Base-by-base conservation (phyloP, 2,888 invertebrate genomes). In the Balanococcus diminutus region DNA sequence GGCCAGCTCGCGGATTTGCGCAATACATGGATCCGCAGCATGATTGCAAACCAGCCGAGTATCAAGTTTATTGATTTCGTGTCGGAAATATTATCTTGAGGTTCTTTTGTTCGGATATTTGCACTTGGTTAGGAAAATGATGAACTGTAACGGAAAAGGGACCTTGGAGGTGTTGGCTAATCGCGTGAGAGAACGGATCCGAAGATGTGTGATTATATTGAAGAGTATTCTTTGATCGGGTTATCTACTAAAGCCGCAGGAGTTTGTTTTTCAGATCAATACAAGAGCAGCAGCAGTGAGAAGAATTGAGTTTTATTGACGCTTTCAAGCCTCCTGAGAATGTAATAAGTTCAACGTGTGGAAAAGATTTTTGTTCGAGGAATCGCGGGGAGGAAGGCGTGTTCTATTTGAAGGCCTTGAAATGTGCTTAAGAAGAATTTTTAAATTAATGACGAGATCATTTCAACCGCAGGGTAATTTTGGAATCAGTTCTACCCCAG, bases 61-160 rank as follows among this genome's bases (percentile, higher is more conserved):
- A 56, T 28, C 67, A 67, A 67, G 67, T 67, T 67, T 67, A 67
- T 67, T 67, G 67, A 67, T 67, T 67, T 67, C 67, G 67, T 67
- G 67, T 67, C 67, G 28, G 28, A 67, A 67, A 25, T 28, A 67
- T 67, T 67, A 67, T 67, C 11, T 67, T 67, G 25, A 67, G 67
- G 67, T 67, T 67, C 19, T 67, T 25, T 67, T 67, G 28, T 67
- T 67, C 16, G 22, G 2, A 56, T 67, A 67, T 67, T 67, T 28
- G 67, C 67, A 28, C 67, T 67, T 67, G 67, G 67, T 28, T 67
- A 2, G 28, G 28, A 56, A 56, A 56, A 22, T 22, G 56, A 56
- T 56, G 56, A 56, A 56, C 56, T 56, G 56, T 56, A 56, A 56
- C 56, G 56, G 56, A 56, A 22, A 56, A 56, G 56, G 56, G 56